phyloP scores from a whole-genome alignment of 2,888 invertebrate genomes.

The Hoplodrina blanda region DNA sequence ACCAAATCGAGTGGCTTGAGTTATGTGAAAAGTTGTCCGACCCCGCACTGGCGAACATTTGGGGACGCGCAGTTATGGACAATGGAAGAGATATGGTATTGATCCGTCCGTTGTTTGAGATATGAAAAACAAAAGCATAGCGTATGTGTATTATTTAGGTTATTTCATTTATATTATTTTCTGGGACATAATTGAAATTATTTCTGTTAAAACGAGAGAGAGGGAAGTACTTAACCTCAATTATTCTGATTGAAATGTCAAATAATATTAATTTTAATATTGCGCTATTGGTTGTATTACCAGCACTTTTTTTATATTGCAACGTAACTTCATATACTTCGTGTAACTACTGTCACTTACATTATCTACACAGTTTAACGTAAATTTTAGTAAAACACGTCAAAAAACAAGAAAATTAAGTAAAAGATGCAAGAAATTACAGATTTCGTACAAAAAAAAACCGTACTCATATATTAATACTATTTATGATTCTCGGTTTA shows the following conservation, averaged over 20 bases:
- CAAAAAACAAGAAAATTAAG: too few relatives aligned
- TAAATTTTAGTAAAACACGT: too few relatives aligned
- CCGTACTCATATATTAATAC: not conserved
- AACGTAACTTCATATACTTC: not conserved
- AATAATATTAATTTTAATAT: too few relatives aligned
- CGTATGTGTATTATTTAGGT: not conserved
- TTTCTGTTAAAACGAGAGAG: too few relatives aligned
- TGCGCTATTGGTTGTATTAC: too few relatives aligned
- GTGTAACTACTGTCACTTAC: too few relatives aligned
- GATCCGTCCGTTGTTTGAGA: slow-evolving; percentile 26
- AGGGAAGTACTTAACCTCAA: too few relatives aligned
- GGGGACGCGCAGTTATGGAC: slow-evolving; percentile 66
- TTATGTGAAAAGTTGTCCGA: slow-evolving; percentile 88
- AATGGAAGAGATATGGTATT: slow-evolving; percentile 66
- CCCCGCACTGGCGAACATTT: slow-evolving; percentile 75
- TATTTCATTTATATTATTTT: not conserved
- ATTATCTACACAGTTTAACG: too few relatives aligned
- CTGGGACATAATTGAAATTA: too few relatives aligned
- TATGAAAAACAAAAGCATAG: slow-evolving; percentile 25
- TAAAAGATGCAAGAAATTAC: too few relatives aligned
- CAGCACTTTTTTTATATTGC: not conserved
- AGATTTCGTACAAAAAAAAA: not conserved
- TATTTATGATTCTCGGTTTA: slow-evolving; percentile 19
- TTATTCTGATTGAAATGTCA: too few relatives aligned
- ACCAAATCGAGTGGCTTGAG: slow-evolving; percentile 89